These are phyloP conservation scores for Rousettus leschenaultii DNA, from an alignment of 2,113 vertebrate species.

Conservation along the genomic window DNA sequence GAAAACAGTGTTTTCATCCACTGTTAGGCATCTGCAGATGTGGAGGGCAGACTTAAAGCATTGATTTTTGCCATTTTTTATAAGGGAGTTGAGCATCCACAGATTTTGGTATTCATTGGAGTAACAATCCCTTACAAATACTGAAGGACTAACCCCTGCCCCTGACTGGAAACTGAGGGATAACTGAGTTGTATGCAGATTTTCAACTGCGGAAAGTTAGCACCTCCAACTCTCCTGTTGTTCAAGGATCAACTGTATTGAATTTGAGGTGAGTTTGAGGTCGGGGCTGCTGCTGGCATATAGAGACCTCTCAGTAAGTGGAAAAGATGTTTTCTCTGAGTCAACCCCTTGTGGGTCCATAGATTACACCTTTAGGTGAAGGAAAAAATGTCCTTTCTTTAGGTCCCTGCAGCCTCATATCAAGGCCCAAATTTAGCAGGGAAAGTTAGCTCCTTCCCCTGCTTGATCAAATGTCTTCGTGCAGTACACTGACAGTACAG, in stretches of 20 bases:
- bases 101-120: neutral
- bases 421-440: neutral
- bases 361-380: neutral
- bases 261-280: neutral
- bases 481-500: neutral
- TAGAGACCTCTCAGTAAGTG: neutral
- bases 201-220: neutral
- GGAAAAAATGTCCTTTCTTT: neutral
- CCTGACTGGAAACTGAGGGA: neutral
- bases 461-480: neutral
- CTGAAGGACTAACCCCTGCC: too few relatives aligned
- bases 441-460: neutral
- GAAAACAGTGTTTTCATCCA: neutral
- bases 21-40: neutral
- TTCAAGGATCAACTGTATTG: neutral
- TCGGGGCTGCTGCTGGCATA: neutral
- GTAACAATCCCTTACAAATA: neutral
- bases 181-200: neutral
- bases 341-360: neutral
- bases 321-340: neutral
- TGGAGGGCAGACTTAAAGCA: neutral
- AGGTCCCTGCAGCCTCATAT: neutral
- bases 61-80: too few relatives aligned
- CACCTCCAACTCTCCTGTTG: neutral
- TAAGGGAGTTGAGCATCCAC: neutral